Evolutionary conservation across 2,113 vertebrate species (phyloP).

Genomic region (Gymnogyps californianus): DNA sequence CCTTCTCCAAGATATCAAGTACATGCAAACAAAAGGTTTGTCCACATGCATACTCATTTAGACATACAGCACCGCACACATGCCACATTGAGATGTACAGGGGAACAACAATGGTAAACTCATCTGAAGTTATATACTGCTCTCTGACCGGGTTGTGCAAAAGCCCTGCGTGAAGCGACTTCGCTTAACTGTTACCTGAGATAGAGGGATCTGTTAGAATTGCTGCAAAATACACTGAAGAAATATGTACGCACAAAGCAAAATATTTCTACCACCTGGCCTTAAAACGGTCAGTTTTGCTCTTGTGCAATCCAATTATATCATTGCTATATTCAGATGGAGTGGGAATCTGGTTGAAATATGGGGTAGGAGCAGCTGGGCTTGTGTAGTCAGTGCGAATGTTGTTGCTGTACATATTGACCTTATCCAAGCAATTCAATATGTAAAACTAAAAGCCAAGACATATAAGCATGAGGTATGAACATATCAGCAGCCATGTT

Average conservation of each 20-base stretch:
- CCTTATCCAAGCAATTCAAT: constrained; percentile 46
- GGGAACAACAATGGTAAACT: not conserved
- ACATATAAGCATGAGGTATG: constrained; percentile 35
- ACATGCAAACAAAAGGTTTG: not conserved
- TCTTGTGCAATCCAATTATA: not conserved
- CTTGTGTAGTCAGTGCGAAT: constrained; percentile 9
- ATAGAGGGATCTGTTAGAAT: not conserved
- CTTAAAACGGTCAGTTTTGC: not conserved
- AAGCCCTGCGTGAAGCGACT: not conserved
- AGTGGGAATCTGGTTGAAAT: constrained; percentile 19
- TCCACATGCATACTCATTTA: not conserved
- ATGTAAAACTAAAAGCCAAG: constrained; percentile 56
- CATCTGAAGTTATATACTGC: not conserved
- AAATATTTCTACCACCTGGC: not conserved
- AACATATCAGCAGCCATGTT: constrained; percentile 46
- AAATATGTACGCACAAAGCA: not conserved
- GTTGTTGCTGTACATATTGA: constrained; percentile 18
- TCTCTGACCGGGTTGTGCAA: not conserved
- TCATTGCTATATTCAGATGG: not conserved
- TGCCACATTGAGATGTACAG: not conserved
- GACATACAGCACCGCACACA: not conserved
- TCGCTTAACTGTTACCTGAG: not conserved
- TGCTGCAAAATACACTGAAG: not conserved
- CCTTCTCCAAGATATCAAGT: not conserved
- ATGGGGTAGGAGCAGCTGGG: constrained; percentile 26